A percentile compares a stretch with the other conserved stretches of the same genome.
Evolutionary conservation across 2,113 vertebrate species (phyloP).

Genomic region (Dissostichus mawsoni): DNA sequence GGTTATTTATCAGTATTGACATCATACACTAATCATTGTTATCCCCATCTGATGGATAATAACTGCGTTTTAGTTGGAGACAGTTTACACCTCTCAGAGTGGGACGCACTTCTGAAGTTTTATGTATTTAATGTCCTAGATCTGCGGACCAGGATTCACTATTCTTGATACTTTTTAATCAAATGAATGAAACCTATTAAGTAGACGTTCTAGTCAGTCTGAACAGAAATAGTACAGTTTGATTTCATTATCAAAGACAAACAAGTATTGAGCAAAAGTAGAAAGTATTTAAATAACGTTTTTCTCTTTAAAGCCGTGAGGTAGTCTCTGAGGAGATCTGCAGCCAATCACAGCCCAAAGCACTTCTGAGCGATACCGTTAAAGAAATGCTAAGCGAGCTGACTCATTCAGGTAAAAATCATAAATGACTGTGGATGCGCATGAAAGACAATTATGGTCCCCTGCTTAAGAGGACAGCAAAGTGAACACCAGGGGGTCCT

Average conservation of each 20-base stretch:
- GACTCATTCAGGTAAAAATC: slow-evolving; percentile 50
- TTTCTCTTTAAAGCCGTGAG: slow-evolving; percentile 6
- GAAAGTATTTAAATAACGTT: slow-evolving; percentile 7
- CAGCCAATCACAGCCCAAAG: slow-evolving; percentile 42
- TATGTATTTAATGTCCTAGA: slow-evolving; percentile 19
- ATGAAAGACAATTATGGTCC: slow-evolving; percentile 50
- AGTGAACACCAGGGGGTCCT: slow-evolving; percentile 36
- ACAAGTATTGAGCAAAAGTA: background rate
- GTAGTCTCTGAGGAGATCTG: slow-evolving; percentile 24
- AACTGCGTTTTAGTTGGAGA: slow-evolving; percentile 25
- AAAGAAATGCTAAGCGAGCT: slow-evolving; percentile 44
- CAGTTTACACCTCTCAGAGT: slow-evolving; percentile 36
- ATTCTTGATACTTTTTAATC: slow-evolving; percentile 3
- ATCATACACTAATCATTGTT: slow-evolving; percentile 45
- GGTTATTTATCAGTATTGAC: slow-evolving; percentile 42
- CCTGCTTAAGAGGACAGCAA: slow-evolving; percentile 23
- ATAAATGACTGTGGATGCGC: slow-evolving; percentile 58
- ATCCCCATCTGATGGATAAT: slow-evolving; percentile 28
- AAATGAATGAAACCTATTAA: background rate
- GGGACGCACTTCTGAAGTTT: slow-evolving; percentile 14
- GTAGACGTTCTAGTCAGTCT: background rate
- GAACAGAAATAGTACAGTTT: background rate
- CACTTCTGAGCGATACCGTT: slow-evolving; percentile 16
- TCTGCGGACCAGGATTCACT: slow-evolving; percentile 21
- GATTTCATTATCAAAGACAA: no score